These are phyloP conservation scores for Neoitamus cyanurus DNA, from an alignment of 2,888 invertebrate genomes.

Conservation along the genomic window DNA sequence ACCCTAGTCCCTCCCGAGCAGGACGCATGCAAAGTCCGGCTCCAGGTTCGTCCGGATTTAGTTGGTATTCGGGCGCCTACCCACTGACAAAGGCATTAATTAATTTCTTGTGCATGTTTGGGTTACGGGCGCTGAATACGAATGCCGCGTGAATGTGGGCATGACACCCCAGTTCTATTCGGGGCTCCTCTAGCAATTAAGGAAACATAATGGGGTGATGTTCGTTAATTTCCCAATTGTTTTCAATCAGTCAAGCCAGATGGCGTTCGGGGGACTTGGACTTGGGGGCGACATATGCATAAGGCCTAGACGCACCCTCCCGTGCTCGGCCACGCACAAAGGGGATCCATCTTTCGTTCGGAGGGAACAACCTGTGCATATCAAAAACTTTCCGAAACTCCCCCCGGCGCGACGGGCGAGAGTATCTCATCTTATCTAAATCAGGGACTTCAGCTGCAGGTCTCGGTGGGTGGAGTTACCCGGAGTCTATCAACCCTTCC, in stretches of 20 bases:
- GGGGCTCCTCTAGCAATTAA: conserved; percentile 31
- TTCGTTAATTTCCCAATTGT: conserved; percentile 40
- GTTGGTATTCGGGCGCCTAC: background rate
- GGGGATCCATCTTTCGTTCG: conserved; percentile 33
- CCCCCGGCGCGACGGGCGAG: background rate
- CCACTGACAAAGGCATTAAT: conserved; percentile 23
- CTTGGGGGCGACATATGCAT: background rate
- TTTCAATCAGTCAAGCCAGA: conserved; percentile 47
- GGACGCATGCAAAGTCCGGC: background rate
- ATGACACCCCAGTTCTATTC: conserved; percentile 12
- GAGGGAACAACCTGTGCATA: conserved; percentile 19
- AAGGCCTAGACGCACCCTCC: background rate
- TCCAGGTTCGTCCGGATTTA: background rate
- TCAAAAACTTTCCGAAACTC: conserved; percentile 3
- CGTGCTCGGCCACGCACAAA: conserved; percentile 35
- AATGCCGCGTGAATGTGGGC: background rate
- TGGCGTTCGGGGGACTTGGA: conserved; percentile 18
- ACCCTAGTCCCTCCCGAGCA: background rate
- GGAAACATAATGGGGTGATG: conserved; percentile 45
- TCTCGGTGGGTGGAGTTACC: conserved; percentile 13
- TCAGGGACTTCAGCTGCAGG: conserved; percentile 31
- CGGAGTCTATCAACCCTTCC: conserved; percentile 31
- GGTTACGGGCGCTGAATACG: conserved; percentile 19
- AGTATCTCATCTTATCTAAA: background rate
- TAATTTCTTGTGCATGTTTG: conserved; percentile 39